Base-by-base conservation (phyloP, 2,797 vertebrate genomes). In the Artibeus lituratus region DNA sequence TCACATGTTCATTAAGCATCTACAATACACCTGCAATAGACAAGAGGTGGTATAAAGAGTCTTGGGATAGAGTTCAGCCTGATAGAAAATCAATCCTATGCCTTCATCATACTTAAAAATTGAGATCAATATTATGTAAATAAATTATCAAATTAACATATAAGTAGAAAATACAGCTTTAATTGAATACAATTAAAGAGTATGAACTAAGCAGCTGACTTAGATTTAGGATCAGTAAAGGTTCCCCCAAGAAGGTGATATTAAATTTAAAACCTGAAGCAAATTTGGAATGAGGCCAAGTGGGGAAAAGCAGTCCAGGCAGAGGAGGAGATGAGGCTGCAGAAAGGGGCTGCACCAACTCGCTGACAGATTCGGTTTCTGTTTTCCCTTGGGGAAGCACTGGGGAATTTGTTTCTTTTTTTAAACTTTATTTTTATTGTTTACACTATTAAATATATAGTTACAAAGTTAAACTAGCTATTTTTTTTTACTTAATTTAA, bases 401-500 rank as follows among this genome's bases (percentile, higher is more conserved):
- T 62, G 32, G 73, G 92, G 70, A 74, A 29, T 70, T 94, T 85
- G 14, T 32, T 15, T n/a, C 29, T 16, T n/a, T n/a, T 32, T 65
- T n/a, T 32, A 62, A 62, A 62, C 59, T 62, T 65, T n/a, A n/a
- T n/a, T n/a, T n/a, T n/a, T 18, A n/a, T 65, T 65, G 32, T 65
- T 65, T 65, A 16, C 32, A n/a, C 15, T n/a, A 7, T n/a, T 88
- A 94, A 96, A 90, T 73, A 29, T 72, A 39, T 39, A 42, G 4
- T 94, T 95, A 90, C 9, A 57, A 82, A 42, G 37, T 92, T 96
- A 88, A 90, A 87, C 83, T 88, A 51, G 4, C 39, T 85, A 37
- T 90, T 55, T 42, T 92, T 55, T 55, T 92, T 95, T 37, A 81
- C 67, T 70, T 96, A 80, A 90, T 87, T 69, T 85, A 86, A 82